phyloP scores from a whole-genome alignment of 2,888 invertebrate species.

The Xestoiulus laeticollis region DNA sequence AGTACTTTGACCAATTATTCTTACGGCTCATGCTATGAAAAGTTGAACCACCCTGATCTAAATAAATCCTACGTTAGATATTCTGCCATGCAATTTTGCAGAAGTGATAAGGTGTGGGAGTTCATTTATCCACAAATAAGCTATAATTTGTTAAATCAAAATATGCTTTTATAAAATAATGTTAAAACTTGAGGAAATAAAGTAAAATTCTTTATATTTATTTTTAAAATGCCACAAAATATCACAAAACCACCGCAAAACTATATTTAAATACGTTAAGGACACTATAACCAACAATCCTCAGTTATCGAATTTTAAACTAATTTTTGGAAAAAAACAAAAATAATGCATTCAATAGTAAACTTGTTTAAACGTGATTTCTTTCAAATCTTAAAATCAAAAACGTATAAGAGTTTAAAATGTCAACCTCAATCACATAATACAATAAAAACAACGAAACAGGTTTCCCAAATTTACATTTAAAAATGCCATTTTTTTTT shows the following conservation, averaged over 20 bases:
- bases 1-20: too few relatives aligned
- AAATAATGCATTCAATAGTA: neutral
- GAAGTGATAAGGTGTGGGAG: neutral
- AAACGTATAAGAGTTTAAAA: neutral
- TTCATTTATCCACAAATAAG: neutral
- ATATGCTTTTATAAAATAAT: neutral
- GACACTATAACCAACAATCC: conserved; percentile 32
- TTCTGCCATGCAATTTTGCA: neutral
- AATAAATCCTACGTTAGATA: too few relatives aligned
- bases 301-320: conserved; percentile 27
- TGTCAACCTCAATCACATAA: neutral
- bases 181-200: neutral
- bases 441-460: neutral
- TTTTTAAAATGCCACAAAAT: conserved; percentile 31
- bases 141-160: neutral
- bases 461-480: conserved; percentile 17
- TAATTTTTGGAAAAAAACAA: neutral
- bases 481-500: neutral
- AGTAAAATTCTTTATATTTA: conserved; percentile 2
- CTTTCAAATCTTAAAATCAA: neutral
- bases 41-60: too few relatives aligned
- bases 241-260: conserved; percentile 25
- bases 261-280: conserved; percentile 3
- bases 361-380: neutral
- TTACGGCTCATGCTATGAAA: too few relatives aligned